Evolutionary conservation across 2,888 invertebrate genomes (phyloP).

Genomic region (Habroteleia sp.): DNA sequence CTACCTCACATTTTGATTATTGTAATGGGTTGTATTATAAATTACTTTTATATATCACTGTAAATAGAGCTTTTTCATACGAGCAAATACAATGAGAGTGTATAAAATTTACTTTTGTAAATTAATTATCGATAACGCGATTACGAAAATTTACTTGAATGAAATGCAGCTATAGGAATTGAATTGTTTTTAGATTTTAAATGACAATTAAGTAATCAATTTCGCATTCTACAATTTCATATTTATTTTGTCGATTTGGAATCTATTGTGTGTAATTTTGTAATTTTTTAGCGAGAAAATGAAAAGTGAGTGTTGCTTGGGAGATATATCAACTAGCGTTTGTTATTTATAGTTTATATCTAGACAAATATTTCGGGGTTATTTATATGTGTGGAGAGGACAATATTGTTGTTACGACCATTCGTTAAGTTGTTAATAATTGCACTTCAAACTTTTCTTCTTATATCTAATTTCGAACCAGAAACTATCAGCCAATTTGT

Average conservation of each 20-base stretch:
- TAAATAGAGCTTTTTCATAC: conserved; percentile 31
- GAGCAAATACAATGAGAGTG: conserved; percentile 5
- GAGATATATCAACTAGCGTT: conserved; percentile 36
- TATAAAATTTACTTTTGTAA: conserved; percentile 23
- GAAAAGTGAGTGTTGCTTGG: conserved; percentile 29
- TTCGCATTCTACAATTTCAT: conserved; percentile 7
- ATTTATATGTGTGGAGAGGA: conserved; percentile 27
- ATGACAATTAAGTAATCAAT: neutral
- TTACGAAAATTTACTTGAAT: conserved; percentile 3
- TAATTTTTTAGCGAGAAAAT: conserved; percentile 8
- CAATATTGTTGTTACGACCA: conserved; percentile 33
- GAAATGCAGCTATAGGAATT: conserved; percentile 28
- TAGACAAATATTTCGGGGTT: conserved; percentile 23
- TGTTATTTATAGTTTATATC: conserved; percentile 46
- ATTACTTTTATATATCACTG: conserved; percentile 27
- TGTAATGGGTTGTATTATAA: conserved; percentile 18
- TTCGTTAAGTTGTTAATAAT: conserved; percentile 29
- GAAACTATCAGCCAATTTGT: neutral
- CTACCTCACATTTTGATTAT: conserved; percentile 32
- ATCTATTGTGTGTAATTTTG: conserved; percentile 4
- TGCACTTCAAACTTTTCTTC: conserved; percentile 8
- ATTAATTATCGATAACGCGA: too few species aligned
- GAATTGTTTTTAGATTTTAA: conserved; percentile 22
- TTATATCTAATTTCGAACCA: neutral
- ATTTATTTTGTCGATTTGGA: neutral